Percentiles rank a stretch among this genome's conserved stretches.
These are phyloP conservation scores for Tribolium freemani DNA, from an alignment of 2,888 invertebrate genomes.

Conservation along the genomic window DNA sequence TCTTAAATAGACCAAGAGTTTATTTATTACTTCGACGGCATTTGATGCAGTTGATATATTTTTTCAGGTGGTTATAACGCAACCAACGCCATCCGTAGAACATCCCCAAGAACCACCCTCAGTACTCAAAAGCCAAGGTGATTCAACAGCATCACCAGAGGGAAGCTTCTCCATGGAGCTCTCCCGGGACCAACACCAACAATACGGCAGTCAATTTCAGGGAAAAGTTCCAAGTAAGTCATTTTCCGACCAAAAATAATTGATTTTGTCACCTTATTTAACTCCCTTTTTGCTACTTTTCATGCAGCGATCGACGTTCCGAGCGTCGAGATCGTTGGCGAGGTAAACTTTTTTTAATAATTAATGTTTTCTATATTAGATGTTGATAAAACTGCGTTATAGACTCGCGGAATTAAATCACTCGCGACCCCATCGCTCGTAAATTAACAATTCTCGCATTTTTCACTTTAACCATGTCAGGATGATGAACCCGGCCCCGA, in stretches of 20 bases:
- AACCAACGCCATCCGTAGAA: conserved; percentile 68
- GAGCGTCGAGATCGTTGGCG: conserved; percentile 63
- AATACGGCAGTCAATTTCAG: conserved; percentile 81
- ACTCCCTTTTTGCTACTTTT: conserved; percentile 1
- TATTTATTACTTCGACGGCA: too few species aligned
- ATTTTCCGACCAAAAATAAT: background rate
- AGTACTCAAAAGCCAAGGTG: background rate
- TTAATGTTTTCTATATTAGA: too few species aligned
- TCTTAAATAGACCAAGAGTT: too few species aligned
- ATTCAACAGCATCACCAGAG: conserved; percentile 62
- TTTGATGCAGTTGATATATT: too few species aligned
- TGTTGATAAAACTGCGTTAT: too few species aligned
- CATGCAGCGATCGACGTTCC: conserved; percentile 60
- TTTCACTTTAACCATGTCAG: background rate
- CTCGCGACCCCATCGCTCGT: too few species aligned
- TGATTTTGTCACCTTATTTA: background rate
- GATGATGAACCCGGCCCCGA: conserved; percentile 24
- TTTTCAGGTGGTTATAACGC: conserved; percentile 59
- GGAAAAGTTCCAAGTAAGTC: conserved; percentile 55
- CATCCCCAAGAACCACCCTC: conserved; percentile 61
- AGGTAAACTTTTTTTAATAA: conserved; percentile 55
- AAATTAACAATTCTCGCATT: conserved; percentile 17
- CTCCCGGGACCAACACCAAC: conserved; percentile 78
- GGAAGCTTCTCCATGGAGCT: conserved; percentile 79
- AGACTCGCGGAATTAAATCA: too few species aligned